A percentile compares a stretch with the other conserved stretches of the same genome.
These are phyloP conservation scores for Drosophila merina DNA, from an alignment of 2,888 invertebrate species.

Conservation along the genomic window DNA sequence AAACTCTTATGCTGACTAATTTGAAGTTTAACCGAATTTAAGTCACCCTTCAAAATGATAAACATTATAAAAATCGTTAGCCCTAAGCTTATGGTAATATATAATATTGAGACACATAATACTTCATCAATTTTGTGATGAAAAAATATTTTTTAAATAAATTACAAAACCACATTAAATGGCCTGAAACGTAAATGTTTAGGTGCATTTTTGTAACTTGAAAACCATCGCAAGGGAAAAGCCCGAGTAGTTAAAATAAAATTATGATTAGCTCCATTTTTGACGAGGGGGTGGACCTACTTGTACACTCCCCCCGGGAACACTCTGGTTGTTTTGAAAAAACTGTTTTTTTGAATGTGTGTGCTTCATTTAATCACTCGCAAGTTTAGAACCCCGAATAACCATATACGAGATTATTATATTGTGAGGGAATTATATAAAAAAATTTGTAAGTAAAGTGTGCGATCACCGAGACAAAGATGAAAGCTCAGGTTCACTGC, in stretches of 20 bases:
- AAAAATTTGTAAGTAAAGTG: constrained; percentile 45
- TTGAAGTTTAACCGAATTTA: constrained; percentile 59
- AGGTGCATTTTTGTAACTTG: constrained; percentile 35
- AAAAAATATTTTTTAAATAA: constrained; percentile 46
- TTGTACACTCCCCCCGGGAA: neutral
- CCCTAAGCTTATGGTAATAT: constrained; percentile 52
- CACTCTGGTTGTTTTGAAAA: constrained; percentile 67
- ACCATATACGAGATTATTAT: constrained; percentile 5
- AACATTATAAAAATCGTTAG: constrained; percentile 48
- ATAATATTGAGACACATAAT: constrained; percentile 41
- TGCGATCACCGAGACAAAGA: constrained; percentile 67
- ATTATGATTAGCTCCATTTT: constrained; percentile 28
- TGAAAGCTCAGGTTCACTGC: constrained; percentile 83
- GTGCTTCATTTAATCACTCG: constrained; percentile 50
- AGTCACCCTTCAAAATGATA: constrained; percentile 28
- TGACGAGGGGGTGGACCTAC: neutral
- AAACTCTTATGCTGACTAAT: constrained; percentile 40
- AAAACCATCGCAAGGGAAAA: constrained; percentile 14
- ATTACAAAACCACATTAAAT: constrained; percentile 31
- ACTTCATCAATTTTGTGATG: constrained; percentile 78
- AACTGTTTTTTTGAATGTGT: constrained; percentile 36
- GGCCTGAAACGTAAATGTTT: constrained; percentile 44
- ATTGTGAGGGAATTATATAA: constrained; percentile 4
- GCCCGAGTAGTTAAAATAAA: constrained; percentile 52
- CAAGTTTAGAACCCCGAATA: constrained; percentile 13